Conservation (phyloP, 2,113 vertebrate genomes). For the Eubucco bourcierii region DNA sequence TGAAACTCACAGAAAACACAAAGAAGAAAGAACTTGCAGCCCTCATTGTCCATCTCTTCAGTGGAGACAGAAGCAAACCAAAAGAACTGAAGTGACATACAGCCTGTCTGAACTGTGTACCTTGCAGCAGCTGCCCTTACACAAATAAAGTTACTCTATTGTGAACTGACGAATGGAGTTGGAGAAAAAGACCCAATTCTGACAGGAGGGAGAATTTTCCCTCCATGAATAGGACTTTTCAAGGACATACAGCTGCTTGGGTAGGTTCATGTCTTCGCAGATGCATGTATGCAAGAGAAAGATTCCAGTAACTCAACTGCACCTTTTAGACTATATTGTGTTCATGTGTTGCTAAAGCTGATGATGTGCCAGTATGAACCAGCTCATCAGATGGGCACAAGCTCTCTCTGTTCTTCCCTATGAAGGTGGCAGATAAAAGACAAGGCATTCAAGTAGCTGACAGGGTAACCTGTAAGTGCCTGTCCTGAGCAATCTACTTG, state of each 20-base stretch:
- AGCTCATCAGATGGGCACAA: slow-evolving; percentile 69
- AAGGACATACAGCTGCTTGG: slow-evolving; percentile 10
- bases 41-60: not conserved
- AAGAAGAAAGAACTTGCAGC: not conserved
- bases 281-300: not conserved
- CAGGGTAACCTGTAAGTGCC: slow-evolving; percentile 74
- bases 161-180: not conserved
- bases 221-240: slow-evolving; percentile 12
- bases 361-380: slow-evolving; percentile 64
- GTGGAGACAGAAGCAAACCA: not conserved
- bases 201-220: not conserved
- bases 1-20: not conserved
- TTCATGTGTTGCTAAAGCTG: slow-evolving; percentile 36
- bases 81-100: not conserved
- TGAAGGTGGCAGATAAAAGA: slow-evolving; percentile 78
- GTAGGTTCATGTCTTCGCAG: not conserved
- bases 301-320: slow-evolving; percentile 3
- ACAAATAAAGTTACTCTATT: not conserved
- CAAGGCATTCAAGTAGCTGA: slow-evolving; percentile 76
- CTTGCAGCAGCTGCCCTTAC: not conserved
- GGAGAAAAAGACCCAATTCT: not conserved
- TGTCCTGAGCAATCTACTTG: slow-evolving; percentile 79
- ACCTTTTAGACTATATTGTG: not conserved
- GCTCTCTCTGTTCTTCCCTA: slow-evolving; percentile 61
- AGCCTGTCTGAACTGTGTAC: not conserved